Base-by-base conservation (phyloP, 2,888 invertebrate species). In the Lasioglossum vierecki region DNA sequence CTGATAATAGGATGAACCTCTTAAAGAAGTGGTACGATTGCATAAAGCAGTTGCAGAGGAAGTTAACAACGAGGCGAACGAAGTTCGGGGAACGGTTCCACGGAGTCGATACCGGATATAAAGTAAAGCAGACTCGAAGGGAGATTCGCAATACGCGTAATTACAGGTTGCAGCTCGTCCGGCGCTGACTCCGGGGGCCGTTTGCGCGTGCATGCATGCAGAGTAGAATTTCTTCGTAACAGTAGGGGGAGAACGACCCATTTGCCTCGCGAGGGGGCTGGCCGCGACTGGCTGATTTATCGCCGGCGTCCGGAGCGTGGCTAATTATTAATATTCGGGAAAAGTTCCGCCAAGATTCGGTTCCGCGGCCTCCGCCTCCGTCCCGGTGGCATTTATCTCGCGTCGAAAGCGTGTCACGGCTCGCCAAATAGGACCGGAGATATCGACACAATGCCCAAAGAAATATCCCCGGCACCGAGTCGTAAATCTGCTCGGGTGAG, bases 251-350 rank as follows among this genome's bases (percentile, higher is more conserved):
- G 80, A 82, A 75, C 81, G 84, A 84, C 72, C 87, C 81, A 60
- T 66, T 87, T 80, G 83, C 80, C 66, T 71, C 78, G 68, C 83
- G 86, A 88, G 74, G 85, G 85, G 89, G 88, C 86, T 72, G 88
- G 72, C 46, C 83, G 60, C 46, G 46, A 63, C 63, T 66, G 80
- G 60, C 84, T 90, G 90, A 90, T 90, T 90, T 89, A 90, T 90
- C 82, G 88, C 88, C 87, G 39, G 91, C 83, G 76, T 77, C 80
- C 79, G 83, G 83, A 85, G 84, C 77, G 83, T 75, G 77, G 78
- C 87, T 90, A 91, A 91, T 91, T 91, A 91, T 88, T 88, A 86
- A 89, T 88, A 86, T 83, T 85, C 63, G 60, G 75, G 85, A 83
- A 73, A 82, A 77, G 73, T 72, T 49, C 72, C n/a, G 15, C n/a